Evolutionary conservation across 2,888 invertebrate species (phyloP).

Genomic region (Leptopilina drosophilae): DNA sequence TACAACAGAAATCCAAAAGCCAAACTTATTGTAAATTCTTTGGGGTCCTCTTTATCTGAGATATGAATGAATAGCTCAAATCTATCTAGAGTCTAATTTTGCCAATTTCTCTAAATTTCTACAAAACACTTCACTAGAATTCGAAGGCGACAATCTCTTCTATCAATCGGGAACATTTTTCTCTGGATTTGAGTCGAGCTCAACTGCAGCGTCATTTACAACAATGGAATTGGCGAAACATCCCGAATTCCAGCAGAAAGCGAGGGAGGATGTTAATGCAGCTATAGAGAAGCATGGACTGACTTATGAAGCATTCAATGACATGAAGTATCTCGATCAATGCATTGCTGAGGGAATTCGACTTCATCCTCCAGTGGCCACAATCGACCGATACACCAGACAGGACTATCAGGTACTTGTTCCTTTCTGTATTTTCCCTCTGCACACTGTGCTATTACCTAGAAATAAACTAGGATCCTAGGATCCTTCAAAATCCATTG

Average conservation of each 20-base stretch:
- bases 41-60: too few species aligned
- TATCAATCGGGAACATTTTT: slow-evolving; percentile 72
- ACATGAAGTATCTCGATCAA: slow-evolving; percentile 72
- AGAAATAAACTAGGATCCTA: too few species aligned
- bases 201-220: slow-evolving; percentile 67
- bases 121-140: slow-evolving; percentile 56
- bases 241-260: slow-evolving; percentile 62
- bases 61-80: too few species aligned
- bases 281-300: slow-evolving; percentile 66
- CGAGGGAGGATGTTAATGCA: slow-evolving; percentile 62
- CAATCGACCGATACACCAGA: slow-evolving; percentile 68
- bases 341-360: slow-evolving; percentile 68
- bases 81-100: too few species aligned
- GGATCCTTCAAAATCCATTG: too few species aligned
- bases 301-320: slow-evolving; percentile 69
- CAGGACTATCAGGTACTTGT: slow-evolving; percentile 64
- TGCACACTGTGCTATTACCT: too few species aligned
- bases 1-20: too few species aligned
- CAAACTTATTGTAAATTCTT: too few species aligned
- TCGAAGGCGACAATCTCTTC: slow-evolving; percentile 70
- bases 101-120: background rate
- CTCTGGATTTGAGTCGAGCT: slow-evolving; percentile 73
- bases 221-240: slow-evolving; percentile 68
- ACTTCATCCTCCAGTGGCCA: slow-evolving; percentile 71
- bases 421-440: too few species aligned